phyloP scores from a whole-genome alignment of 2,888 invertebrate species.

The Metalampra italica region DNA sequence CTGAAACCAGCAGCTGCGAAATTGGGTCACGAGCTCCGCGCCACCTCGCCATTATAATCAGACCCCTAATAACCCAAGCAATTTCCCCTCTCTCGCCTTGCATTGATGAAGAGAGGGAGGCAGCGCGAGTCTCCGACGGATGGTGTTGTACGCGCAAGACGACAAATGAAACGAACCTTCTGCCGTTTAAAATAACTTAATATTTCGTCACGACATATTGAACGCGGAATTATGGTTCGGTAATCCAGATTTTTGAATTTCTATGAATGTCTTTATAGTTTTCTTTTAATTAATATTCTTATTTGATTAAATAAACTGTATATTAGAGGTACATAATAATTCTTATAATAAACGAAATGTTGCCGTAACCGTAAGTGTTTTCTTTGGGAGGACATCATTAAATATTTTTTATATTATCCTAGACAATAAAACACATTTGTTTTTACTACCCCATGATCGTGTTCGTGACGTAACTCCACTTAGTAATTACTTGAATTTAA shows the following conservation, averaged over 20 bases:
- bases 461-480: too few relatives aligned
- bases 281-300: too few relatives aligned
- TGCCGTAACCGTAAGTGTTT: too few relatives aligned
- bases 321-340: too few relatives aligned
- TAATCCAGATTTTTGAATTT: neutral
- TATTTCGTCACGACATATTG: slow-evolving; percentile 44
- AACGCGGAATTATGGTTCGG: slow-evolving; percentile 41
- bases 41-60: slow-evolving; percentile 56
- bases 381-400: too few relatives aligned
- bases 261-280: too few relatives aligned
- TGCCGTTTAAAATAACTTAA: slow-evolving; percentile 55
- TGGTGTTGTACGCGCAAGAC: slow-evolving; percentile 51
- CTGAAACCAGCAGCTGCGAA: slow-evolving; percentile 78
- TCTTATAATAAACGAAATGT: too few relatives aligned
- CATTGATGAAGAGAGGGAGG: slow-evolving; percentile 15
- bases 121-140: slow-evolving; percentile 20
- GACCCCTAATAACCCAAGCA: slow-evolving; percentile 43
- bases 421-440: too few relatives aligned
- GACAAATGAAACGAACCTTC: slow-evolving; percentile 61
- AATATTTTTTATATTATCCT: too few relatives aligned
- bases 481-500: too few relatives aligned
- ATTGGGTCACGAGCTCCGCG: slow-evolving; percentile 74
- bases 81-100: slow-evolving; percentile 10
- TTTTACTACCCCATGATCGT: too few relatives aligned
- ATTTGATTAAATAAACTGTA: too few relatives aligned